These are phyloP conservation scores for Heteronetta atricapilla DNA, from an alignment of 2,113 vertebrate species.

Conservation along the genomic window DNA sequence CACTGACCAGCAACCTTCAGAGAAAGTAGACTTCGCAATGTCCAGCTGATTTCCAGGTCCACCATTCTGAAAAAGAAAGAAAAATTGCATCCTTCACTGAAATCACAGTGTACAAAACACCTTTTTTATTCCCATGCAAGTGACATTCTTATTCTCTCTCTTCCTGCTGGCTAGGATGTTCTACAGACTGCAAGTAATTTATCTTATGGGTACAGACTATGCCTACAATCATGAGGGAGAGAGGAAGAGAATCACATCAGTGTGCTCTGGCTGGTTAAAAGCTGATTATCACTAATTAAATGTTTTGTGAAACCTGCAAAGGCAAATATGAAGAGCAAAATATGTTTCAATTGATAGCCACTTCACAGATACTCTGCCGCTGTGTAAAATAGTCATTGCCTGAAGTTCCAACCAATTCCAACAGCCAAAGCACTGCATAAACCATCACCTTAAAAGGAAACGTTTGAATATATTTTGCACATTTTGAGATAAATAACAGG, in stretches of 20 bases:
- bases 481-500: neutral
- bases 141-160: neutral
- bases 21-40: conserved; percentile 15
- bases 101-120: neutral
- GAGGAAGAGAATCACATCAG: conserved; percentile 27
- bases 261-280: conserved; percentile 44
- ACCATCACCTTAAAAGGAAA: neutral
- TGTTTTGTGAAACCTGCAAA: conserved; percentile 53
- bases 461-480: neutral
- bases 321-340: conserved; percentile 24
- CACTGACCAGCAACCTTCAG: neutral
- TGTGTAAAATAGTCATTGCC: neutral
- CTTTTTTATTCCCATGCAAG: neutral
- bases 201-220: conserved; percentile 47
- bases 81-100: neutral
- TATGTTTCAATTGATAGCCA: conserved; percentile 41
- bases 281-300: conserved; percentile 62
- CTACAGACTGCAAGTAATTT: conserved; percentile 37
- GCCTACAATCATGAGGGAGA: neutral
- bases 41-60: conserved; percentile 36
- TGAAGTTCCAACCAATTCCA: neutral
- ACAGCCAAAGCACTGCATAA: neutral
- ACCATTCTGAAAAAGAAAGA: conserved; percentile 68
- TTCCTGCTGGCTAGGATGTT: conserved; percentile 20
- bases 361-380: neutral